phyloP scores from a whole-genome alignment of 2,888 invertebrate genomes.

The Schizotus pectinicornis region DNA sequence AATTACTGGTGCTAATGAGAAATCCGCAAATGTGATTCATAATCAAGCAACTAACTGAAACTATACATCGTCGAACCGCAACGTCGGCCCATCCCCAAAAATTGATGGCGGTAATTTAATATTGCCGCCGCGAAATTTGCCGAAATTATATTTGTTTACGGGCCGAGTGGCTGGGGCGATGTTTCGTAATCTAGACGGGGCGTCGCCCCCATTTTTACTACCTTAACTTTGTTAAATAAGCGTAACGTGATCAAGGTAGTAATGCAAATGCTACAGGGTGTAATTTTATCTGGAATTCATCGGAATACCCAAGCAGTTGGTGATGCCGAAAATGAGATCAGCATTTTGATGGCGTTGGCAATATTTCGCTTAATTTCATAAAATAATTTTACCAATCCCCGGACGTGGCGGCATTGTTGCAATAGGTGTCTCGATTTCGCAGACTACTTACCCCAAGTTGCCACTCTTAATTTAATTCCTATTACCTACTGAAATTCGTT shows the following conservation, averaged over 20 bases:
- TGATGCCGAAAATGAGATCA: too few species aligned
- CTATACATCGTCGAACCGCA: neutral
- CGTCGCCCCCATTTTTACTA: constrained; percentile 15
- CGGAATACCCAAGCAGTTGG: constrained; percentile 16
- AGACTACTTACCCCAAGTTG: constrained; percentile 3
- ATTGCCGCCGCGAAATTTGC: too few species aligned
- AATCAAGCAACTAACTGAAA: constrained; percentile 22
- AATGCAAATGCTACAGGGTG: constrained; percentile 24
- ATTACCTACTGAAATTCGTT: constrained; percentile 43
- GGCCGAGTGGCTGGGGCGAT: too few species aligned
- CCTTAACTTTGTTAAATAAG: constrained; percentile 27
- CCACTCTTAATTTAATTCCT: constrained; percentile 36
- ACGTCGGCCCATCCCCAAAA: neutral
- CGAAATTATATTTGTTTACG: too few species aligned
- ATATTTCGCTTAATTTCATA: too few species aligned
- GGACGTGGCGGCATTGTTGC: too few species aligned
- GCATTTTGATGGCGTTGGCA: too few species aligned
- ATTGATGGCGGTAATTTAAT: too few species aligned
- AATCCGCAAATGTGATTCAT: constrained; percentile 28
- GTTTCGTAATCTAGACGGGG: constrained; percentile 17
- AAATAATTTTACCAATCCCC: too few species aligned
- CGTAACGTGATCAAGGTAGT: constrained; percentile 24
- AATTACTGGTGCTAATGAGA: constrained; percentile 30
- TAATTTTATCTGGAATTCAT: constrained; percentile 24
- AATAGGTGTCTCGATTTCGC: too few species aligned